Percentiles rank a stretch among this genome's conserved stretches.
Evolutionary conservation across 2,113 vertebrate species (phyloP).

Genomic region (Lethenteron reissneri): DNA sequence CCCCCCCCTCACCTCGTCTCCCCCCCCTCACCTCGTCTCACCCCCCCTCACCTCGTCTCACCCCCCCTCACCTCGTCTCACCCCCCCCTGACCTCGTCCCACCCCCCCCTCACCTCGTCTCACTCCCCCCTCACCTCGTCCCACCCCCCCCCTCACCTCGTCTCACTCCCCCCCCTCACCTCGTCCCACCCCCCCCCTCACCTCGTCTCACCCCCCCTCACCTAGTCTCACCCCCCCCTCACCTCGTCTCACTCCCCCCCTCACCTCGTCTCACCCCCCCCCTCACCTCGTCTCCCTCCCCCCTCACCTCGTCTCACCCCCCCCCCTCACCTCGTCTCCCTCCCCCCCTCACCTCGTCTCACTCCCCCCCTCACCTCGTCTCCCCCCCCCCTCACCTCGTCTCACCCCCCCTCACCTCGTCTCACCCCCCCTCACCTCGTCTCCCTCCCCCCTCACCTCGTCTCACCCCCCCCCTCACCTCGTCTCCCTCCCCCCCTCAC

Average conservation of each 20-base stretch:
- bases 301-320: not conserved
- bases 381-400: not conserved
- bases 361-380: not conserved
- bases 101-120: not conserved
- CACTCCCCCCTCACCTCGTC: not conserved
- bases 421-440: not conserved
- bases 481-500: not conserved
- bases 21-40: not conserved
- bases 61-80: too few relatives aligned
- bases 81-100: too few relatives aligned
- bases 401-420: not conserved
- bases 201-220: not conserved
- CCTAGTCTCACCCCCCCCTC: not conserved
- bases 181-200: not conserved
- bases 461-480: not conserved
- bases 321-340: not conserved
- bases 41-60: too few relatives aligned
- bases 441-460: not conserved
- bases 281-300: not conserved
- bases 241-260: not conserved
- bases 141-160: not conserved
- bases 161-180: not conserved
- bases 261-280: not conserved
- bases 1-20: too few relatives aligned
- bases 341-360: not conserved